Conservation (phyloP, 2,888 invertebrate genomes). For the Dichetophora obliterata region DNA sequence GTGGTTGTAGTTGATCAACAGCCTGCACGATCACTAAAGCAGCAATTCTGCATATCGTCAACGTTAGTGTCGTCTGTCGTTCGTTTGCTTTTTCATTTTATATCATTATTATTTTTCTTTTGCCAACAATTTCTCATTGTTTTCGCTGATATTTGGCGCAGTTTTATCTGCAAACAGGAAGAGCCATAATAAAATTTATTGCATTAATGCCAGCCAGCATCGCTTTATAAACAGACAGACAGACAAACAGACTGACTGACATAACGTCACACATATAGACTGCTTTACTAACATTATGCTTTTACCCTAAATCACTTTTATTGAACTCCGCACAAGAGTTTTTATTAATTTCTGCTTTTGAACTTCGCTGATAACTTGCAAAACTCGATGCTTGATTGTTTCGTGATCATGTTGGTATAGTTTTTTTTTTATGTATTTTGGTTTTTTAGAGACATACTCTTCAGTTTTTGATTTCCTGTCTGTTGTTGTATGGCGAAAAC, state of each 20-base stretch:
- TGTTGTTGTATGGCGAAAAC: slow-evolving; percentile 32
- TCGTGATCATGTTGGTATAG: not conserved
- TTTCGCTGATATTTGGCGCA: slow-evolving; percentile 24
- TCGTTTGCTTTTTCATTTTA: slow-evolving; percentile 8
- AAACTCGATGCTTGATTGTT: slow-evolving; percentile 1
- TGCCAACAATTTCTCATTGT: slow-evolving; percentile 9
- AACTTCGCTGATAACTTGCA: slow-evolving; percentile 20
- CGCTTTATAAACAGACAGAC: slow-evolving; percentile 7
- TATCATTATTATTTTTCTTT: not conserved
- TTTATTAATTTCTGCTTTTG: slow-evolving; percentile 15
- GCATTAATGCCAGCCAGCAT: slow-evolving; percentile 36
- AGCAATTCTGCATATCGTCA: slow-evolving; percentile 3
- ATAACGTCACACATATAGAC: too few relatives aligned
- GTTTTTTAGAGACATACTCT: not conserved
- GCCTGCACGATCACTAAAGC: not conserved
- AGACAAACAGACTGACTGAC: too few relatives aligned
- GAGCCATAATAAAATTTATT: slow-evolving; percentile 43
- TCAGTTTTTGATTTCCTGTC: slow-evolving; percentile 44
- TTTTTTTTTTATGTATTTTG: not conserved
- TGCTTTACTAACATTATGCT: not conserved
- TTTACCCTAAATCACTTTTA: slow-evolving; percentile 30
- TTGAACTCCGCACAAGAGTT: slow-evolving; percentile 22
- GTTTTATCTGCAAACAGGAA: slow-evolving; percentile 41
- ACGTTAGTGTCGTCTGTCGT: slow-evolving; percentile 13
- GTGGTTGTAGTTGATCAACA: not conserved